Evolutionary conservation across 37 sponge, comb jelly and placozoan species (phyloP), one percentile per base, ranked within the genome.

Genomic region (Spongia lamella): DNA sequence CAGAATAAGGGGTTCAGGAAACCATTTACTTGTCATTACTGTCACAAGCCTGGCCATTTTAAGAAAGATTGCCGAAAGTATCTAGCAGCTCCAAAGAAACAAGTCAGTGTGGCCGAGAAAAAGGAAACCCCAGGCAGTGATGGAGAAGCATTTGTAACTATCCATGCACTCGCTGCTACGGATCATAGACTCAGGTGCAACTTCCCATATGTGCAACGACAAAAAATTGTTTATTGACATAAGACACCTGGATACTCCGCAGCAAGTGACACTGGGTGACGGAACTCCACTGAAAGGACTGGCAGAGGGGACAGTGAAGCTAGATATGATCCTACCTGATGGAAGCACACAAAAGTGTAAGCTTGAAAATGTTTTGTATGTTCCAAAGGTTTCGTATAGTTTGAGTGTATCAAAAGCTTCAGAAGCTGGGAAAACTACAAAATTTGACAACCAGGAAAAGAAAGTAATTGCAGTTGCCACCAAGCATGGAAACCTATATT

Each of bases 331-430:
- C 16, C 38, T 81, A 54, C 82, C 82, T 24, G 66, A 73, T 63
- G 74, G 82, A 27, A 50, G 57, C 27, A 57, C 57, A 21, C 50
- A 37, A 32, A 81, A 43, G 37, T 81, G 82, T 58, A 68, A 58
- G 16, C 82, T 81, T 5, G 26, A 29, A 17, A 38, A 85, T 32
- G 75, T 79, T 27, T 56, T 85, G 75, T 79, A 66, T 37, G 79
- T 79, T 17, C 74, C 79, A 53, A 32, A 58, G 38, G 67, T 69
- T 22, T 63, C 76, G 37, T 74, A 75, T 36, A 54, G 35, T 61
- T 33, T 81, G 25, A 81, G 82, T 61, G 82, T 81, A 47, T 81
- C 82, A 34, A 73, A 73, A 43, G 82, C 66, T 20, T n/a, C 74
- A 33, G 43, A 75, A 30, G 47, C 27, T 33, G 78, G 78, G 31